Evolutionary conservation across 1,140 invertebrate genomes (phyloP), one percentile per base, ranked within the genome.

Genomic region (Vollenhovia emeryi): DNA sequence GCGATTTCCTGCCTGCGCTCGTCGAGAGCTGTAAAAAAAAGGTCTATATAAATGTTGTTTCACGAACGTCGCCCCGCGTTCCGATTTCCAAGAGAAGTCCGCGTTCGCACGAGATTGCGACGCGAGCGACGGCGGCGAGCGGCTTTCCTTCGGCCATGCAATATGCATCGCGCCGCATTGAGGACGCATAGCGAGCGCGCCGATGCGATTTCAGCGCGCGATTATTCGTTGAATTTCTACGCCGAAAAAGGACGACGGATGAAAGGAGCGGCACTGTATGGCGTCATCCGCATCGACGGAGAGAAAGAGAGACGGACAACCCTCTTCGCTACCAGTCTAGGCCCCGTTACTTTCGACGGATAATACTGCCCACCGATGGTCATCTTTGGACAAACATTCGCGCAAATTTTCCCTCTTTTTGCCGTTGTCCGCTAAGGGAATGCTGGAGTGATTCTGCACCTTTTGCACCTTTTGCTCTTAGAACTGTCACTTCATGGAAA

Each of bases 111-210:
- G 43, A 43, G 50, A 73, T 73, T 82, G 66, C 78, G 36, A 71
- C 50, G 66, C 78, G 66, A 80, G 36, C 64, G 36, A 11, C 66
- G 18, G 33, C 18, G 48, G 62, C 55, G 33, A 40, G 40, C 50
- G 24, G 64, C 66, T 82, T 82, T 82, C 66, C 78, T 45, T 24
- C 62, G 36, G 60, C 62, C 71, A 83, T 86, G 66, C 64, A 84
- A 84, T 84, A 88, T 83, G 84, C 84, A 86, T 86, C 43, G 62
- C 59, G 50, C 13, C 59, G 87, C 66, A 86, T 84, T 89, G 45
- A 86, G 74, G 75, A 88, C 66, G 80, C 86, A 87, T 62, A 45
- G 57, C 60, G 30, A 71, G 66, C 78, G 64, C 78, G 78, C 64
- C 69, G 50, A 71, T 82, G 73, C 66, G 85, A 89, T 89, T 89